Conservation (phyloP, 2,797 vertebrate species). For the Periophthalmus magnuspinnatus region DNA sequence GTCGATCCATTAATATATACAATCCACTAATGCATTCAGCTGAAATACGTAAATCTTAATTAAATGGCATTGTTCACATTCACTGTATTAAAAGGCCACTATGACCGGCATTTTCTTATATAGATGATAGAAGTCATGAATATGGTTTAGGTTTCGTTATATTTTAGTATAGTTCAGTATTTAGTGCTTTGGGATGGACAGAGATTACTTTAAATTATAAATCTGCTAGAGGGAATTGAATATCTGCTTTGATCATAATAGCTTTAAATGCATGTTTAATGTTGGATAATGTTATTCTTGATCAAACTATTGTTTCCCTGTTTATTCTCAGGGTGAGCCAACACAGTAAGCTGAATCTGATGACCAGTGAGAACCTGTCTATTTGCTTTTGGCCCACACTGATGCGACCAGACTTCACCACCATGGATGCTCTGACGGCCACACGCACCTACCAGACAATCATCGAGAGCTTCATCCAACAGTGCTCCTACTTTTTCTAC, state of each 20-base stretch:
- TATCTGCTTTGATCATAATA: neutral
- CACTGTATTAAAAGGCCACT: neutral
- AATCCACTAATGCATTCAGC: neutral
- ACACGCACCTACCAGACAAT: constrained; percentile 98
- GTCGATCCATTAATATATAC: neutral
- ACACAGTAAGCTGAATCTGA: constrained; percentile 89
- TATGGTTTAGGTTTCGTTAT: neutral
- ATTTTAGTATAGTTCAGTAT: too few relatives aligned
- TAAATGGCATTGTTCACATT: neutral
- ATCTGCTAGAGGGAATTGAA: neutral
- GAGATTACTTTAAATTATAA: neutral
- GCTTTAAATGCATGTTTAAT: neutral
- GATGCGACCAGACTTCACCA: constrained; percentile 95
- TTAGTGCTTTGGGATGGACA: neutral
- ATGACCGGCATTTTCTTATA: neutral
- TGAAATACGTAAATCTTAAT: neutral
- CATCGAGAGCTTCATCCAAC: constrained; percentile 97
- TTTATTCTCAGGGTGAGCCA: constrained; percentile 85
- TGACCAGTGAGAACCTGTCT: constrained; percentile 97
- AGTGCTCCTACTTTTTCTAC: constrained; percentile 96
- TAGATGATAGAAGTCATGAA: neutral
- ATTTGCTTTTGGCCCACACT: constrained; percentile 98
- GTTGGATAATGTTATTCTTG: neutral
- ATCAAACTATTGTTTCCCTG: neutral
- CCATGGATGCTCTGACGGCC: constrained; percentile 95